Evolutionary conservation across 2,113 vertebrate species (phyloP), one percentile per base, ranked within the genome.

Genomic region (Conger conger): DNA sequence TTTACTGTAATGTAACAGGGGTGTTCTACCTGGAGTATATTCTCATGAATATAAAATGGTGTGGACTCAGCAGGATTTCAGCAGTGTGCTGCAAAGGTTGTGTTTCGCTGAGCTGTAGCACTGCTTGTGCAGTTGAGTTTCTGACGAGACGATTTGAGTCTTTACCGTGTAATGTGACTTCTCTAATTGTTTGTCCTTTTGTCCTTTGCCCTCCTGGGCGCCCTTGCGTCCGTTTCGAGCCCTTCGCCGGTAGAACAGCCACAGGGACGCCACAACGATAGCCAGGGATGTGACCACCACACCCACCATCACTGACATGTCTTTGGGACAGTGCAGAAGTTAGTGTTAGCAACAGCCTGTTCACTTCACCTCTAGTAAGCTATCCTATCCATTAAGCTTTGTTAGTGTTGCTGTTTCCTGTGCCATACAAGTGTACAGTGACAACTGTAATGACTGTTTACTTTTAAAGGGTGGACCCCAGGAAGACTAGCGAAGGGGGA

Each of bases 211-310:
- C 30, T 35, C 50, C 53, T 23, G 23, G 45, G 27, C 6, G 8
- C 40, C 23, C 27, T 20, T 4, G 1, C 36, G 18, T 36, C 54
- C 37, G 16, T 9, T 40, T 23, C 33, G 76, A 23, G 23, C 13
- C 53, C 38, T 45, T 1, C 84, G 38, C 30, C 80, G 84, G 35
- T 79, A 79, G 42, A 83, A 83, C 57, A 86, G 27, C 86, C 89
- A 87, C 27, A 87, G 2, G 45, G 88, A 87, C 18, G 85, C 81
- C 33, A 16, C 36, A 4, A 86, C 3, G 23, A 84, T 50, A 0
- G 73, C 63, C 53, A 77, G 68, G 13, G 86, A 79, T 4, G 86
- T 86, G 53, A 82, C 18, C 73, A 87, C 30, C 80, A 83, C 76
- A 5, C 80, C 82, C 33, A 84, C 5, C 35, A 82, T 42, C 54